phyloP scores from a whole-genome alignment of 1,140 invertebrate genomes.

The Vanessa atalanta region DNA sequence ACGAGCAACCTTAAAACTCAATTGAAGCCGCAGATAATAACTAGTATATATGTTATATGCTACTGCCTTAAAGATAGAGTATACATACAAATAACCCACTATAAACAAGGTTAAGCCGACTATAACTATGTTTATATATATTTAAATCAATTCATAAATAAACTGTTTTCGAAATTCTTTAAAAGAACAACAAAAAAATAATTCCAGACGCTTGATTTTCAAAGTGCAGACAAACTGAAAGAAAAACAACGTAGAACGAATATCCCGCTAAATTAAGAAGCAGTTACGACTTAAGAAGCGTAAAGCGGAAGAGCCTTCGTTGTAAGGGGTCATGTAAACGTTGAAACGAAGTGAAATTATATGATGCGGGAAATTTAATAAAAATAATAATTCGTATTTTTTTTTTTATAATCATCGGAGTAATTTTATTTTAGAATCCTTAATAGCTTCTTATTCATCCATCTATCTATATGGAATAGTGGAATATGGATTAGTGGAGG shows the following conservation, averaged over 20 bases:
- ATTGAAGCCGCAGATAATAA: too few species aligned
- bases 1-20: too few species aligned
- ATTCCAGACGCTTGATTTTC: neutral
- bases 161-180: neutral
- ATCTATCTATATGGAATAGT: too few species aligned
- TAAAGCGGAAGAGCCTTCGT: conserved; percentile 43
- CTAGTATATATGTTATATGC: too few species aligned
- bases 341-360: conserved; percentile 55
- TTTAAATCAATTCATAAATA: neutral
- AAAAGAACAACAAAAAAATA: neutral
- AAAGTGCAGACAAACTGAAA: neutral
- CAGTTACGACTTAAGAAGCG: conserved; percentile 61
- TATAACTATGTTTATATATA: too few species aligned
- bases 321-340: conserved; percentile 60
- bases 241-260: conserved; percentile 22
- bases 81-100: too few species aligned
- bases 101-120: too few species aligned
- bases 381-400: neutral
- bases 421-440: neutral
- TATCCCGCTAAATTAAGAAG: conserved; percentile 56
- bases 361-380: neutral
- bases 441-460: too few species aligned
- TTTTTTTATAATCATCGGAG: neutral
- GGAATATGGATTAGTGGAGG: too few species aligned
- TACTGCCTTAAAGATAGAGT: too few species aligned